Evolutionary conservation across 2,888 invertebrate genomes (phyloP), one percentile per base, ranked within the genome.

Genomic region (Sturmia bella): DNA sequence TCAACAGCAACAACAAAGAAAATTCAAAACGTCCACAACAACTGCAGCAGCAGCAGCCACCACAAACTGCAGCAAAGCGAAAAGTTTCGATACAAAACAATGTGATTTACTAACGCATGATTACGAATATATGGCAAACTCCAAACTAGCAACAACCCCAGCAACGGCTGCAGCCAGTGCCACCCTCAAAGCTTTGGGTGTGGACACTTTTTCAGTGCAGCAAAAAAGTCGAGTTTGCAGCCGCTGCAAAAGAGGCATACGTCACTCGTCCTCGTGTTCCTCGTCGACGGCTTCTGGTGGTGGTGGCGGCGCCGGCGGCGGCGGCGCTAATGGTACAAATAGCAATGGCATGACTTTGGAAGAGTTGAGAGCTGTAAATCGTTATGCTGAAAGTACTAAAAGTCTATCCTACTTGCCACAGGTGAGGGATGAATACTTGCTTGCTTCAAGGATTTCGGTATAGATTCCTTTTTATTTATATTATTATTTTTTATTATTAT

Each of bases 361-460:
- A 85, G 96, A 97, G 90, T 92, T 97, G 66, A 92, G 96, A 84
- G 96, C 95, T 83, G 95, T 97, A 87, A 97, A 97, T 92, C 94
- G 95, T 88, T 97, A 97, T 91, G 97, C 97, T 21, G 97, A 97
- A 92, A 97, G 96, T 91, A 97, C 97, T 80, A 96, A 96, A 91
- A 96, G 96, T 91, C 94, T 97, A 88, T 96, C 96, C 87, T 97
- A 96, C 91, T 93, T 98, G 88, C 97, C 97, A 85, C 96, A 96
- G 95, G 97, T 97, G 93, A 92, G 92, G 91, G 90, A 91, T 87
- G 88, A 90, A 86, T 90, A 88, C 87, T 89, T 90, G 88, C 87
- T 88, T 85, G 89, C 88, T 87, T 89, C 90, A 86, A 88, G 89
- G 87, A 89, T 90, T 87, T 90, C 89, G 87, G 89, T 90, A 87